Base-by-base conservation (phyloP, 1,140 invertebrate species). In the Drosophila dunni region DNA sequence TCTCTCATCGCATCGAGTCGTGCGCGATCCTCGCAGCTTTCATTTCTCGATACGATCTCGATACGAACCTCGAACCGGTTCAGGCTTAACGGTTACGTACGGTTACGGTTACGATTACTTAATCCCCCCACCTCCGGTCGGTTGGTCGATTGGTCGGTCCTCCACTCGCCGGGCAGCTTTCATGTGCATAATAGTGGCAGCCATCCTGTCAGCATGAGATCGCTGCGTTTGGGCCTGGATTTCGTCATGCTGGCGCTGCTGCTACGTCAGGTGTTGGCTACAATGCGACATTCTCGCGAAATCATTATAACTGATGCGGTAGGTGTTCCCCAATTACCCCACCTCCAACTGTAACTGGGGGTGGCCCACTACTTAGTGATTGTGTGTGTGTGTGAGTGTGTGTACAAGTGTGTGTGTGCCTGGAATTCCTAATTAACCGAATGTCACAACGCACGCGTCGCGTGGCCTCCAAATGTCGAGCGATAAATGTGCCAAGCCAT, bases 271-370 rank as follows among this genome's bases (percentile, higher is more conserved):
- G 79, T 79, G 66, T 45, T 61, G 57, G 77, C 73, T 63, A 88
- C 83, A 20, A 48, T 83, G 62, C 83, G 83, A 34, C 84, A 86
- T 34, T 69, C 90, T 54, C 90, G 90, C 63, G 90, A 91, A 74
- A 91, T 91, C 62, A 91, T 91, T 54, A 91, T 91, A 71, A 91
- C 90, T 56, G 90, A 91, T 85, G 90, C 90, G 90, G 90, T 91
- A 91, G 64, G 90, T 88, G 65, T 15, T 11, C 11, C 6, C 8
- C 34, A 54, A 15, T 38, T 8, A 17, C 4, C 10, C 7, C 46
- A 15, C 17, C 20, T 24, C 0, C 46, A 10, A 29, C 17, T 24
- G 33, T 5, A 62, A 50, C 45, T 62, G 56, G 33, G 13, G 33
- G 50, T 10, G 36, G 34, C 13, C 42, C n/a, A 42, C 11, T n/a